Evolutionary conservation across 2,113 vertebrate genomes (phyloP), one percentile per base, ranked within the genome.

Genomic region (Brachyistius frenatus): DNA sequence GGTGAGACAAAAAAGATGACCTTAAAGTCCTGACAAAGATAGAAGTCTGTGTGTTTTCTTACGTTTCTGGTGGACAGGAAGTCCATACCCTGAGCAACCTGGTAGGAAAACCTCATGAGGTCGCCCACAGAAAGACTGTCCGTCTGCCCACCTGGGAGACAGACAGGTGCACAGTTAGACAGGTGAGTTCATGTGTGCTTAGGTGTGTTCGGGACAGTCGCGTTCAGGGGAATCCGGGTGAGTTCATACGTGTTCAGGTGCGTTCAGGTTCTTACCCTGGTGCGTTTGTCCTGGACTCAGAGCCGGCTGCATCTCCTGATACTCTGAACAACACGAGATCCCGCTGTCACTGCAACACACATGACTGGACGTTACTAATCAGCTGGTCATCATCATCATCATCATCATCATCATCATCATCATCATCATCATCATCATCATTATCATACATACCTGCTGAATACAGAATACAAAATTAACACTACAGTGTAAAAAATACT

Each of bases 31-130:
- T 23, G 1, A 23, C 23, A 23, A 23, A 23, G 50, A 67, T 33
- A 32, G 14, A 2, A 2, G 32, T 14, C 23, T 53, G 58, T 79
- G 23, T 83, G 47, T 78, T 36, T 78, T 53, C 80, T 81, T 89
- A 99, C 98, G 0, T 99, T 99, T 92, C 96, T 98, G 49, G 95
- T 96, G n/a, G 98, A 96, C 64, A 99, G 93, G 90, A 99, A 99
- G 56, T 98, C 96, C 95, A 99, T 95, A 76, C 98, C 98, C 9
- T 97, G 97, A 81, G 98, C 96, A 88, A 99, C 98, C 60, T 99
- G 96, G 88, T 94, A 95, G 79, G 97, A 98, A 93, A 98, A 97
- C 46, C 93, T 95, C 82, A 99, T 93, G n/a, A 99, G 94, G 82
- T 98, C 96, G 15, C 16, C 5, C 0, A 91, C 47, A 36, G 74